Evolutionary conservation across 2,797 vertebrate genomes (phyloP).

Genomic region (Glossophaga mutica): DNA sequence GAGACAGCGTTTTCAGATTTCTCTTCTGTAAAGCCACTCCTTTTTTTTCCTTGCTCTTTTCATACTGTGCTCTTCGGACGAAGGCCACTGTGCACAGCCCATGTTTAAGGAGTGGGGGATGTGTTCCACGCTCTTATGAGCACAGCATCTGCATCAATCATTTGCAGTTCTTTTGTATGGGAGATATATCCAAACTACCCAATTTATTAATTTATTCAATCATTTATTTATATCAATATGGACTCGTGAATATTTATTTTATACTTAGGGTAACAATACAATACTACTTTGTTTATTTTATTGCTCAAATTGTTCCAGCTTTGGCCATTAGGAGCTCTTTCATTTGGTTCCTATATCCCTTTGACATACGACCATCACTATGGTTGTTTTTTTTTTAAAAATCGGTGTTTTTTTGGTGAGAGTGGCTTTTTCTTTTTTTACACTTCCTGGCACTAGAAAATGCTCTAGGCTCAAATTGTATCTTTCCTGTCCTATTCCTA

Average conservation of each 20-base stretch:
- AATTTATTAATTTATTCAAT: constrained; percentile 2
- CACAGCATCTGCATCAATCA: neutral
- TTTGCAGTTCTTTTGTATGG: neutral
- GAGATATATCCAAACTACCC: neutral
- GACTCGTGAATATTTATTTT: constrained; percentile 32
- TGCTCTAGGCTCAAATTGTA: neutral
- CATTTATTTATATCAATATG: neutral
- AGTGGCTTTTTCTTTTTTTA: neutral
- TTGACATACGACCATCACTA: neutral
- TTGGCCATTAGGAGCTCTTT: neutral
- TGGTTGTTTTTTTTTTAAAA: neutral
- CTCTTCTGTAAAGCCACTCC: neutral
- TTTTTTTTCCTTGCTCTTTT: neutral
- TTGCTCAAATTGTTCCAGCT: neutral
- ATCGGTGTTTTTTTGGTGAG: neutral
- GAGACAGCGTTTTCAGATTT: neutral
- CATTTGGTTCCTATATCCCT: neutral
- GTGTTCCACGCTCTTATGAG: neutral
- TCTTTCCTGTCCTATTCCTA: neutral
- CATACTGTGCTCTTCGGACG: neutral
- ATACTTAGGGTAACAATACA: neutral
- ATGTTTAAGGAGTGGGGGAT: neutral
- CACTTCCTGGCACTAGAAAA: neutral
- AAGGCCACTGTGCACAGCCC: neutral
- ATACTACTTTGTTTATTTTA: neutral